Evolutionary conservation across 2,888 invertebrate genomes (phyloP).

Genomic region (Galeruca laticollis): DNA sequence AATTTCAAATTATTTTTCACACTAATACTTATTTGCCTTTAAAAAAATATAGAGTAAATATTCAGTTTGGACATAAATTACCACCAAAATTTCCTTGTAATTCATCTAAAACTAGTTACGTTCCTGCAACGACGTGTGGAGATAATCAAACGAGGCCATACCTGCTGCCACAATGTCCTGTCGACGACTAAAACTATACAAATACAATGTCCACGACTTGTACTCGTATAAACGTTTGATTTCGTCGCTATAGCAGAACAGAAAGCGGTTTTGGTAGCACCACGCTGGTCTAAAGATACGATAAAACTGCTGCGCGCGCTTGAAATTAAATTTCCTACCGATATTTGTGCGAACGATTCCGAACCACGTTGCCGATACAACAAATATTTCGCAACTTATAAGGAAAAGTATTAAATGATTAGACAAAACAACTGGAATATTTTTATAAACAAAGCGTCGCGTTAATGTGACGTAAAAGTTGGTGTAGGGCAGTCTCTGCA

Average conservation of each 20-base stretch:
- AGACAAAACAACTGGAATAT: no score
- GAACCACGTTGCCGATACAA: background rate
- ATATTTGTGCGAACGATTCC: background rate
- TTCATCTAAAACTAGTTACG: background rate
- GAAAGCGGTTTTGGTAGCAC: background rate
- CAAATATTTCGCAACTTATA: background rate
- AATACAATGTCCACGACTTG: no score
- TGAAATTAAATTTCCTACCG: background rate
- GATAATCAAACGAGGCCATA: background rate
- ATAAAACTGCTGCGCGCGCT: conserved; percentile 17
- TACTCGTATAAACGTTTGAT: background rate
- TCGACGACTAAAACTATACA: background rate
- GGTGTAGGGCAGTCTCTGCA: no score
- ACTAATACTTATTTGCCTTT: no score
- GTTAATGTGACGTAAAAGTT: no score
- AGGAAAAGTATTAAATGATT: no score
- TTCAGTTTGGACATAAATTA: no score
- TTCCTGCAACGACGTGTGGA: background rate
- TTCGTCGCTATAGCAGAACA: background rate
- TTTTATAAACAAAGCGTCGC: no score
- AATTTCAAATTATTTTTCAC: no score
- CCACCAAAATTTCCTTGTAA: background rate
- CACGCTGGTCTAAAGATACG: background rate
- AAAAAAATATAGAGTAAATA: no score
- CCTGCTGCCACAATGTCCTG: background rate